Conservation (phyloP, 2,888 invertebrate genomes). For the Acanthosoma haemorrhoidale region DNA sequence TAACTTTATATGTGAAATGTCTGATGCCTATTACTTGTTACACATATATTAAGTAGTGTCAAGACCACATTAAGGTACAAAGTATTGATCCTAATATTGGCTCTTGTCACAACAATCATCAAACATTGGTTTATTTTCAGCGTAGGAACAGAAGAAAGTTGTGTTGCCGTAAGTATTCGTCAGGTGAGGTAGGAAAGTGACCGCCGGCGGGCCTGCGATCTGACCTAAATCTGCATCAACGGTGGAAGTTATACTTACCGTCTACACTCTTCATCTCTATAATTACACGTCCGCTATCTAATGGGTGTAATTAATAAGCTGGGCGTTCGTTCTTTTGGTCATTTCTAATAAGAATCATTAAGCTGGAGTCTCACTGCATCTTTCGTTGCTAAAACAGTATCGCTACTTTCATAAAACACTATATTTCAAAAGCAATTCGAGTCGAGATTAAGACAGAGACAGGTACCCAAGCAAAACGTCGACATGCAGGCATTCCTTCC, state of each 20-base stretch:
- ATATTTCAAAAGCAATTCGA: too few relatives aligned
- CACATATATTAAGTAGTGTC: too few relatives aligned
- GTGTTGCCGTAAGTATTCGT: slow-evolving; percentile 1
- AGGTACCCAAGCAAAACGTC: too few relatives aligned
- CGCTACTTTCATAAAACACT: not conserved
- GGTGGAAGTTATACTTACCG: not conserved
- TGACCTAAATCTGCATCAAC: not conserved
- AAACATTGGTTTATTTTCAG: not conserved
- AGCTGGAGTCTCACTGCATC: not conserved
- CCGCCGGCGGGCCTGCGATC: not conserved
- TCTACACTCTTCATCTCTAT: not conserved
- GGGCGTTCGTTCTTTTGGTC: not conserved
- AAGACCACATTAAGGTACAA: too few relatives aligned
- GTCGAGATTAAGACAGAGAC: too few relatives aligned
- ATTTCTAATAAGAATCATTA: slow-evolving; percentile 5
- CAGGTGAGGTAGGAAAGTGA: not conserved
- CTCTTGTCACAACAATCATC: too few relatives aligned
- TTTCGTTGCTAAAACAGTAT: not conserved
- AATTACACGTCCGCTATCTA: not conserved
- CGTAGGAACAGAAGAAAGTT: slow-evolving; percentile 10
- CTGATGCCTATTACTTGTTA: too few relatives aligned
- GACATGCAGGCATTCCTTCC: too few relatives aligned
- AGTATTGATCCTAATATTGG: too few relatives aligned
- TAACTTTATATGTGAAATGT: too few relatives aligned
- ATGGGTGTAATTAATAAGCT: slow-evolving; percentile 5